A percentile compares a stretch with the other conserved stretches of the same genome.
Evolutionary conservation across 2,797 vertebrate genomes (phyloP).

Genomic region (Thaleichthys pacificus): DNA sequence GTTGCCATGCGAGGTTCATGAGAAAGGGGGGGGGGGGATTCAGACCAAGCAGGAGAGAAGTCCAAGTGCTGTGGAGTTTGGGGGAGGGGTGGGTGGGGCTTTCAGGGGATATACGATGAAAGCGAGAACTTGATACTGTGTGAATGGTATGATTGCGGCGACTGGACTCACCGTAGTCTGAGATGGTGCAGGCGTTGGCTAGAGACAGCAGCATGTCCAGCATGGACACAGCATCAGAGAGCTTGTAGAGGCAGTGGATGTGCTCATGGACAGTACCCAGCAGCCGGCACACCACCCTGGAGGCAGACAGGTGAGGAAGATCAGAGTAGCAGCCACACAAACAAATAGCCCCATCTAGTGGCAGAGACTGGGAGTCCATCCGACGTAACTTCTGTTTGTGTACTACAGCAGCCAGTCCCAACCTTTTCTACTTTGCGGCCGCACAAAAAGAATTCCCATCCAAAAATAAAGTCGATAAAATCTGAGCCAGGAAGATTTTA

Average conservation of each 20-base stretch:
- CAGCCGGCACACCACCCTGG: conserved; percentile 89
- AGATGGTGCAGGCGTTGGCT: conserved; percentile 88
- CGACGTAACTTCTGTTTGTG: too few relatives aligned
- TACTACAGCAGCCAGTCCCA: too few relatives aligned
- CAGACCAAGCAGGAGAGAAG: too few relatives aligned
- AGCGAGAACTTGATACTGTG: not conserved
- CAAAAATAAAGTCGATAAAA: too few relatives aligned
- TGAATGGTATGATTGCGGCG: too few relatives aligned
- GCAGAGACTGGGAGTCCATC: conserved; percentile 20
- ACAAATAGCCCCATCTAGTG: conserved; percentile 54
- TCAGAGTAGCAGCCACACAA: not conserved
- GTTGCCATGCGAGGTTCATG: not conserved
- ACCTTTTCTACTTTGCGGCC: too few relatives aligned
- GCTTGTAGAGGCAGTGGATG: conserved; percentile 94
- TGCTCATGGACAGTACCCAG: conserved; percentile 86
- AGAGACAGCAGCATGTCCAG: conserved; percentile 95
- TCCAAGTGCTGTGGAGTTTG: conserved; percentile 20
- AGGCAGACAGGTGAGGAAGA: conserved; percentile 24
- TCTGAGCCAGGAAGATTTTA: not conserved
- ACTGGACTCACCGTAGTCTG: conserved; percentile 85
- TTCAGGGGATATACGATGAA: conserved; percentile 1
- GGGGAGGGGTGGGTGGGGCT: conserved; percentile 25
- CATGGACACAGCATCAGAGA: conserved; percentile 96
- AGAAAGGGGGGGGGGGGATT: too few relatives aligned
- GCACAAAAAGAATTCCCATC: not conserved